Evolutionary conservation across 2,113 vertebrate genomes (phyloP).

Genomic region (Nyctereutes procyonoides): DNA sequence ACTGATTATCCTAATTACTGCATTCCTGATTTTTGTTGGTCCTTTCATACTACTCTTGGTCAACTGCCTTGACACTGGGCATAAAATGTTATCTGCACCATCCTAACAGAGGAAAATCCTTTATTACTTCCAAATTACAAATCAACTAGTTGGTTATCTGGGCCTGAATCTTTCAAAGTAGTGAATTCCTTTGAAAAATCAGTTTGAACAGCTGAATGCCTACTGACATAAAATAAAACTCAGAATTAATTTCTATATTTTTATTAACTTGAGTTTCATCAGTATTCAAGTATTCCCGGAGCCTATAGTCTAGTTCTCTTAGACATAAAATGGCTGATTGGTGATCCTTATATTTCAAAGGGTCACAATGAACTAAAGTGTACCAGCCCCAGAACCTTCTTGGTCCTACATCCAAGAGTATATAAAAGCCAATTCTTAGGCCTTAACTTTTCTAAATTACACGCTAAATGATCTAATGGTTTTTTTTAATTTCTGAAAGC

Average conservation of each 20-base stretch:
- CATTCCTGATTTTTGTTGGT: not conserved
- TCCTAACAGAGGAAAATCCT: not conserved
- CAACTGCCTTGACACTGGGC: not conserved
- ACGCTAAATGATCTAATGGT: not conserved
- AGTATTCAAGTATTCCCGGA: not conserved
- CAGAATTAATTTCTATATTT: not conserved
- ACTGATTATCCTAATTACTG: not conserved
- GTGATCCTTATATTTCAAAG: not conserved
- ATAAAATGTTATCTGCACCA: not conserved
- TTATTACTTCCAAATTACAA: not conserved
- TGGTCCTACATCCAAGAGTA: not conserved
- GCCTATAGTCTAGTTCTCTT: not conserved
- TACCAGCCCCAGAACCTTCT: not conserved
- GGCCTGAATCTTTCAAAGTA: not conserved
- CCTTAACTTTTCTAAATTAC: not conserved
- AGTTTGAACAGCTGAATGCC: not conserved
- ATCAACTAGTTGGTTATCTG: not conserved
- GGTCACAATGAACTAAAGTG: not conserved
- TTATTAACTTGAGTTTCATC: not conserved
- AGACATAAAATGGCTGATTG: not conserved
- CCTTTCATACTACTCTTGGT: not conserved
- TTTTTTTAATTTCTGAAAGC: not conserved
- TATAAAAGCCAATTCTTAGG: not conserved
- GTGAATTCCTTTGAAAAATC: not conserved
- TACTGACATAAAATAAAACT: not conserved